These are phyloP conservation scores for Glareola pratincola DNA, from an alignment of 2,113 vertebrate genomes.

Conservation along the genomic window DNA sequence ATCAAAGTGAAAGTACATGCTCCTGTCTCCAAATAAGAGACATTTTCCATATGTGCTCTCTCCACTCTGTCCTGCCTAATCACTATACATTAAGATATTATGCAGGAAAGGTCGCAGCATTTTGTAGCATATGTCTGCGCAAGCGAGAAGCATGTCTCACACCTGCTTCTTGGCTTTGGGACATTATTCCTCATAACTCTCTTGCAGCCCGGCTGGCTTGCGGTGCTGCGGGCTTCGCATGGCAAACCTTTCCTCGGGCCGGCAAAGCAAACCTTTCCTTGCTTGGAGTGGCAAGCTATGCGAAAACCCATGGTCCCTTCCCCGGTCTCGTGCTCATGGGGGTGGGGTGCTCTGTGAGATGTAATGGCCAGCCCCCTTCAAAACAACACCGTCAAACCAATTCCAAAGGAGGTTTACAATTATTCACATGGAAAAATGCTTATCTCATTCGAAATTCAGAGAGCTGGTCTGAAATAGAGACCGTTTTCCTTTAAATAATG, in stretches of 20 bases:
- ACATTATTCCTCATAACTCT: not conserved
- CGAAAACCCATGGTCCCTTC: not conserved
- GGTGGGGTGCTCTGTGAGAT: not conserved
- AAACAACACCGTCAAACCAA: not conserved
- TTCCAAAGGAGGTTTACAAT: not conserved
- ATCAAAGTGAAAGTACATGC: not conserved
- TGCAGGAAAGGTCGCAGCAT: not conserved
- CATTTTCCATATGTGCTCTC: not conserved
- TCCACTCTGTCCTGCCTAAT: not conserved
- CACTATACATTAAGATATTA: slow-evolving; percentile 19
- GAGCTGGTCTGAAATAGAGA: not conserved
- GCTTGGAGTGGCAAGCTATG: not conserved
- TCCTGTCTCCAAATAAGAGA: not conserved
- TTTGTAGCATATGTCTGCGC: not conserved
- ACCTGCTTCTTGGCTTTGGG: slow-evolving; percentile 36
- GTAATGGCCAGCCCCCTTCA: not conserved
- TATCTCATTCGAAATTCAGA: not conserved
- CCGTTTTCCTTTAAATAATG: not conserved
- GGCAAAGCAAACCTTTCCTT: not conserved
- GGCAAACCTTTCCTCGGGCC: not conserved
- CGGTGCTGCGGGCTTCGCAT: not conserved
- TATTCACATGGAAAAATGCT: not conserved
- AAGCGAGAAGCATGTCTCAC: slow-evolving; percentile 16
- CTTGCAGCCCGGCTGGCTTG: not conserved
- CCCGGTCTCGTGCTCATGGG: not conserved